A percentile compares a stretch with the other conserved stretches of the same genome.
phyloP scores from a whole-genome alignment of 2,888 invertebrate species.

The Andrena marginata region DNA sequence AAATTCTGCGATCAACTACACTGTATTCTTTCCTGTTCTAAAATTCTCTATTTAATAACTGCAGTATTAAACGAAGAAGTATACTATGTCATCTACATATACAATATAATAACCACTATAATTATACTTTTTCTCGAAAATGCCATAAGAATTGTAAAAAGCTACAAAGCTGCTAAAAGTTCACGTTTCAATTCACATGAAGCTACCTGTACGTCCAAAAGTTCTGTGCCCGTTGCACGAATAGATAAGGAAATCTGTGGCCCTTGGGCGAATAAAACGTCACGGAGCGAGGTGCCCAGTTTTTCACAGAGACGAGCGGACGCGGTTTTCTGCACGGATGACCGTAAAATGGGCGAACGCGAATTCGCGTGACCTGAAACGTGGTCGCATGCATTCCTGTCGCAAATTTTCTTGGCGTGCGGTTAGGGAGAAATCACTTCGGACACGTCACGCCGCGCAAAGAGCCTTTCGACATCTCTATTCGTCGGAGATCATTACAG shows the following conservation, averaged over 20 bases:
- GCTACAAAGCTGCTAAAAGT: too few relatives aligned
- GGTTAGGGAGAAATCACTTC: conserved; percentile 57
- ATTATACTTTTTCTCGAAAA: too few relatives aligned
- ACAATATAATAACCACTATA: too few relatives aligned
- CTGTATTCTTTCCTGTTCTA: too few relatives aligned
- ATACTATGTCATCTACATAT: too few relatives aligned
- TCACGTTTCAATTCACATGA: too few relatives aligned
- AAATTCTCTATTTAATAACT: too few relatives aligned
- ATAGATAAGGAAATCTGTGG: background rate
- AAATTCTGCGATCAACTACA: too few relatives aligned
- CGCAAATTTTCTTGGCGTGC: conserved; percentile 33
- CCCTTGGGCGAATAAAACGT: conserved; percentile 18
- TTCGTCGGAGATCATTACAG: conserved; percentile 70
- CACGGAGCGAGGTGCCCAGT: background rate
- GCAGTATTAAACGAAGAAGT: too few relatives aligned
- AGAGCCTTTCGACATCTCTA: conserved; percentile 60
- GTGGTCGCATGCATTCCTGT: conserved; percentile 18
- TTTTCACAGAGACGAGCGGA: background rate
- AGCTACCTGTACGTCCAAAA: too few relatives aligned
- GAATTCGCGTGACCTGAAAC: conserved; percentile 3
- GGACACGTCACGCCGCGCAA: conserved; percentile 54
- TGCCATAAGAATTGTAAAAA: too few relatives aligned
- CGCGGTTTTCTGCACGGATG: conserved; percentile 13
- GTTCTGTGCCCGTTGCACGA: too few relatives aligned
- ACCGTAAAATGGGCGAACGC: conserved; percentile 1